Evolutionary conservation across 2,888 invertebrate species (phyloP).

Genomic region (Napeogenes inachia): DNA sequence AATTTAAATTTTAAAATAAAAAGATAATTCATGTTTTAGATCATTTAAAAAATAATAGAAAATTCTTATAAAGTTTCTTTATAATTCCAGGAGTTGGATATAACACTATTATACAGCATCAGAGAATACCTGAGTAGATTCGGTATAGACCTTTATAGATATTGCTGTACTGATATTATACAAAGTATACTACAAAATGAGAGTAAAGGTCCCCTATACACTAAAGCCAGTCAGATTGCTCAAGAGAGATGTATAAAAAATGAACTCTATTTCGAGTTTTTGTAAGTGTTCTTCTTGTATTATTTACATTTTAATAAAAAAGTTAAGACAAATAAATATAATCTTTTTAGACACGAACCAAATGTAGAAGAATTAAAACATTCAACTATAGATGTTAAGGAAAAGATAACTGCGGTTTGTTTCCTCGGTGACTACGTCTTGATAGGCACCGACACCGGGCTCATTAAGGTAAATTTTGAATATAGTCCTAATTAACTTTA

Average conservation of each 20-base stretch:
- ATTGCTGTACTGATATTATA: slow-evolving; percentile 80
- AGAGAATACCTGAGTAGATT: slow-evolving; percentile 79
- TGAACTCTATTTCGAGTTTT: slow-evolving; percentile 80
- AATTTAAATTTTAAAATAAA: too few species aligned
- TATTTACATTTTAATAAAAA: neutral
- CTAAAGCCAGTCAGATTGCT: slow-evolving; percentile 75
- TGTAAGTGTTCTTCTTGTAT: slow-evolving; percentile 55
- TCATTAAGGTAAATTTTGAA: slow-evolving; percentile 56
- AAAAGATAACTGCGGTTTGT: slow-evolving; percentile 75
- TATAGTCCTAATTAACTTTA: slow-evolving; percentile 27
- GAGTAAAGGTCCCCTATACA: slow-evolving; percentile 75
- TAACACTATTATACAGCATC: slow-evolving; percentile 70
- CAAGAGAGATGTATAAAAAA: slow-evolving; percentile 59
- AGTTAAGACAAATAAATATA: too few species aligned
- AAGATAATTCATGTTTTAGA: too few species aligned
- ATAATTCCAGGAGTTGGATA: slow-evolving; percentile 61
- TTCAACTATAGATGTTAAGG: slow-evolving; percentile 75
- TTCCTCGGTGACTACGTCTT: slow-evolving; percentile 70
- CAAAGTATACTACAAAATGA: slow-evolving; percentile 83
- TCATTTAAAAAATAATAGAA: too few species aligned
- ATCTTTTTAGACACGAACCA: slow-evolving; percentile 58
- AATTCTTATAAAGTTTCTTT: slow-evolving; percentile 17
- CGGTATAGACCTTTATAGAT: slow-evolving; percentile 79
- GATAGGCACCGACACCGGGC: slow-evolving; percentile 58
- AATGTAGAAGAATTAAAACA: slow-evolving; percentile 68